Conservation (phyloP, 2,888 invertebrate genomes). For the Xanthorhoe designata region DNA sequence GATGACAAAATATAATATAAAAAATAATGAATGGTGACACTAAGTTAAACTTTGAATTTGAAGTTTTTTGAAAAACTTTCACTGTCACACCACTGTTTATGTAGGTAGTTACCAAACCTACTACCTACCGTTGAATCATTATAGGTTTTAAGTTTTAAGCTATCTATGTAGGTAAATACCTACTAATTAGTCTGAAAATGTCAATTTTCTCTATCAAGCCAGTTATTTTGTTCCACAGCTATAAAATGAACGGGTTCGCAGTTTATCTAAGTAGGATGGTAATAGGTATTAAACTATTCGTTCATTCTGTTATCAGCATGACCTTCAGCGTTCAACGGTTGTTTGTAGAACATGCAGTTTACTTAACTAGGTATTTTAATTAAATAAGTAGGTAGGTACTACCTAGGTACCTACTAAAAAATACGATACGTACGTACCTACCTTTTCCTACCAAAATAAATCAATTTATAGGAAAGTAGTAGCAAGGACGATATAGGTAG, state of each 20-base stretch:
- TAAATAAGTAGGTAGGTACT: neutral
- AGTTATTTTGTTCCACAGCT: conserved; percentile 25
- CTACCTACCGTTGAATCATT: too few relatives aligned
- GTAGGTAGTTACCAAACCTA: too few relatives aligned
- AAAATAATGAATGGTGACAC: too few relatives aligned
- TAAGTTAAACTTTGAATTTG: too few relatives aligned
- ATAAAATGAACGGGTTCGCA: conserved; percentile 36
- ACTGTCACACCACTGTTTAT: too few relatives aligned
- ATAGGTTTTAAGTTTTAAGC: neutral
- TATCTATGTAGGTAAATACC: neutral
- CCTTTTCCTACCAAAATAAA: too few relatives aligned
- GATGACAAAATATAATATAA: too few relatives aligned
- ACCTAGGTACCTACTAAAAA: neutral
- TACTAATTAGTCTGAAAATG: conserved; percentile 2
- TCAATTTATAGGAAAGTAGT: too few relatives aligned
- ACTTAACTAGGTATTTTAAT: neutral
- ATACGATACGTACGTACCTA: neutral
- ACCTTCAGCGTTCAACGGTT: conserved; percentile 53
- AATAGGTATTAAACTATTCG: conserved; percentile 41
- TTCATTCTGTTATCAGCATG: conserved; percentile 57
- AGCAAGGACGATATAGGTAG: too few relatives aligned
- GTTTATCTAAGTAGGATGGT: conserved; percentile 39
- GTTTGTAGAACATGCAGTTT: conserved; percentile 34
- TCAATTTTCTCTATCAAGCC: conserved; percentile 17
- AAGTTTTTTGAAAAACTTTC: too few relatives aligned